phyloP scores from a whole-genome alignment of 1,140 invertebrate genomes.

The Heliconius himera region DNA sequence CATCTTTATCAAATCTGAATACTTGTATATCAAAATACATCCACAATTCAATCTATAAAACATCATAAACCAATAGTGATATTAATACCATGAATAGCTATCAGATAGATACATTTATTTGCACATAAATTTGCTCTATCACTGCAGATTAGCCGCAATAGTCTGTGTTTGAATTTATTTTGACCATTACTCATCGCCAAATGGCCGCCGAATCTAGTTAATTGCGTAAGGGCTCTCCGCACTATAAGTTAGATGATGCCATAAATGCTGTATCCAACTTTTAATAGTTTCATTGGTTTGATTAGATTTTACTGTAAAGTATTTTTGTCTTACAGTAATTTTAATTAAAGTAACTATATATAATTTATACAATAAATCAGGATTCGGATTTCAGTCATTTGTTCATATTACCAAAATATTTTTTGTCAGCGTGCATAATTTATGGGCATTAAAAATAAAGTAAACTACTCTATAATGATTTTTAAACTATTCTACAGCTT shows the following conservation, averaged over 20 bases:
- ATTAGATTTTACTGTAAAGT: neutral
- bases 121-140: conserved; percentile 25
- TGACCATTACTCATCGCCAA: conserved; percentile 22
- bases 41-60: neutral
- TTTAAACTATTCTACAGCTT: no score
- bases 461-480: no score
- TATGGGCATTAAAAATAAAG: no score
- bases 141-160: conserved; percentile 23
- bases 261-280: neutral
- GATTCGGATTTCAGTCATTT: no score
- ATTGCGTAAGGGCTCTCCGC: conserved; percentile 14
- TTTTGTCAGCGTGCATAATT: no score
- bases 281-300: neutral
- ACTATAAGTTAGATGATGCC: conserved; percentile 1
- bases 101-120: conserved; percentile 25
- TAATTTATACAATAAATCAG: no score
- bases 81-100: conserved; percentile 10
- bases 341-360: no score
- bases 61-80: neutral
- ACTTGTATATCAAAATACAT: no score
- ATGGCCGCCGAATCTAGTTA: conserved; percentile 22
- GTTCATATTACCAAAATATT: no score
- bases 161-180: conserved; percentile 29
- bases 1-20: no score
- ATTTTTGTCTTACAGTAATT: neutral